phyloP scores from a whole-genome alignment of 1,140 invertebrate species.

The Rhagoletis pomonella region DNA sequence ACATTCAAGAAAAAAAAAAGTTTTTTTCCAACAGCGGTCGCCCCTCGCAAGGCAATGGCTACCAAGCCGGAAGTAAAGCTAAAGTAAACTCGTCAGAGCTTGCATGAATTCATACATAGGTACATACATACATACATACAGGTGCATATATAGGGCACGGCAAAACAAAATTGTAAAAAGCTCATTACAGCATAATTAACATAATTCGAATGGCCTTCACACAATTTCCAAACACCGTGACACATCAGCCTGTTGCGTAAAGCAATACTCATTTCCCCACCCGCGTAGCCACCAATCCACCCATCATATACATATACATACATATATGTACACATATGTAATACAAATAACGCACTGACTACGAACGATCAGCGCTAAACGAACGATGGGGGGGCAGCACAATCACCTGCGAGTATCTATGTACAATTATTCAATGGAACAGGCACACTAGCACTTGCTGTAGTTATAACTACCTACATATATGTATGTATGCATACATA shows the following conservation, averaged over 20 bases:
- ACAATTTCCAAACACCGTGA: conserved; percentile 45
- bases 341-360: not conserved
- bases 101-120: no score
- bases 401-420: conserved; percentile 18
- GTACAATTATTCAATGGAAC: conserved; percentile 8
- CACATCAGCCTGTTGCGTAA: conserved; percentile 33
- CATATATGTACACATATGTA: not conserved
- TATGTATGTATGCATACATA: no score
- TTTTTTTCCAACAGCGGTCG: no score
- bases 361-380: not conserved
- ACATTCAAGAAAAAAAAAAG: no score
- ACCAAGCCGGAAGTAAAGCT: not conserved
- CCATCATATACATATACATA: not conserved
- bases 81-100: not conserved
- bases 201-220: conserved; percentile 53
- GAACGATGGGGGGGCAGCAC: not conserved
- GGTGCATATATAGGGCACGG: not conserved
- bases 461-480: no score
- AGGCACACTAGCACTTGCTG: not conserved
- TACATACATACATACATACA: not conserved
- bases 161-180: no score
- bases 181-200: not conserved
- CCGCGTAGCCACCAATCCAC: not conserved
- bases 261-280: not conserved
- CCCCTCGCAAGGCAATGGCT: not conserved